These are phyloP conservation scores for Calephelis nemesis DNA, from an alignment of 1,140 invertebrate genomes.

Conservation along the genomic window DNA sequence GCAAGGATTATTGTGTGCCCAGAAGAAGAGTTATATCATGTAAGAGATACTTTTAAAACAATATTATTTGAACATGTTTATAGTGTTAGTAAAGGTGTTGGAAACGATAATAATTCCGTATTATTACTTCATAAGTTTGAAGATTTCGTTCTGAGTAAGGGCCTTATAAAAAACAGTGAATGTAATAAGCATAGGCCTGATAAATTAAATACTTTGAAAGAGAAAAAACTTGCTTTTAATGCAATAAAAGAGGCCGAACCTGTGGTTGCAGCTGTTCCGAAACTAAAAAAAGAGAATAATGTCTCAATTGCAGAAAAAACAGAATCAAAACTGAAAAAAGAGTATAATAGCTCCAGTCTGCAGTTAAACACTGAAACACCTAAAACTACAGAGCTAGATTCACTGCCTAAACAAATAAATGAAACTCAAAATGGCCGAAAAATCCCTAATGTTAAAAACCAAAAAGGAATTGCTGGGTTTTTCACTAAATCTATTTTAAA, in stretches of 20 bases:
- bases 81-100: slow-evolving; percentile 50
- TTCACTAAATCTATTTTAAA: slow-evolving; percentile 48
- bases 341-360: not conserved
- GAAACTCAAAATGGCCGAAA: slow-evolving; percentile 26
- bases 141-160: slow-evolving; percentile 55
- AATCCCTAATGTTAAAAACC: slow-evolving; percentile 37
- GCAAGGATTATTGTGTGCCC: slow-evolving; percentile 50
- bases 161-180: slow-evolving; percentile 50
- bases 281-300: slow-evolving; percentile 35
- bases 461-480: slow-evolving; percentile 61
- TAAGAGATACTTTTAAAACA: slow-evolving; percentile 42
- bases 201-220: slow-evolving; percentile 56
- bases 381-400: slow-evolving; percentile 41
- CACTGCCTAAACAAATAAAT: slow-evolving; percentile 33
- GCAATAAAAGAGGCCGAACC: slow-evolving; percentile 31
- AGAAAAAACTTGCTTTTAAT: slow-evolving; percentile 40
- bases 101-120: slow-evolving; percentile 44
- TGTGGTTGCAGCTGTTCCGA: slow-evolving; percentile 27
- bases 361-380: slow-evolving; percentile 34
- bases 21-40: slow-evolving; percentile 42
- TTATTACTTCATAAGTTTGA: slow-evolving; percentile 53
- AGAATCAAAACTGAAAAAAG: slow-evolving; percentile 25
- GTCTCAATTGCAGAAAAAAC: slow-evolving; percentile 25
- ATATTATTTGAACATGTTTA: slow-evolving; percentile 67
- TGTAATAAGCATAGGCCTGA: slow-evolving; percentile 48